Percentiles rank a stretch among this genome's conserved stretches.
Conservation (phyloP, 2,797 vertebrate species). For the Tiaroga cobitis region DNA sequence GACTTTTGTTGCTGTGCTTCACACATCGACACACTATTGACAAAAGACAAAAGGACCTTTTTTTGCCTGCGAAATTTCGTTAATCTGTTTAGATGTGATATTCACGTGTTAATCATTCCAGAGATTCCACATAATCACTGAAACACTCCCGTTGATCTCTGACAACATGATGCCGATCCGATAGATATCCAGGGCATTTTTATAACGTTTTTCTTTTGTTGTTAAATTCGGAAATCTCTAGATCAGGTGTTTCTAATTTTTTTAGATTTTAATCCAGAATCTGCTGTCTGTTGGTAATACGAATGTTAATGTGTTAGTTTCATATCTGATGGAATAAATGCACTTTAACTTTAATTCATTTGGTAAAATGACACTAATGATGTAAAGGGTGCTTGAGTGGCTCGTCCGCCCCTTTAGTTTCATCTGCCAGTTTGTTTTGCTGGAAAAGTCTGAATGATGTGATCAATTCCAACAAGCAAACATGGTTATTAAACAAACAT, state of each 20-base stretch:
- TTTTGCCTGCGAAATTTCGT: background rate
- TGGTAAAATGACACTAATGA: background rate
- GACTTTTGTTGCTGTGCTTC: background rate
- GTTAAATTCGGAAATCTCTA: background rate
- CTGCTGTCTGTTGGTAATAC: background rate
- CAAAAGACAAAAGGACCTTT: background rate
- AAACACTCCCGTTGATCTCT: background rate
- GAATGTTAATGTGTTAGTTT: constrained; percentile 3
- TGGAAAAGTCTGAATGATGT: background rate
- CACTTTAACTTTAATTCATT: constrained; percentile 8
- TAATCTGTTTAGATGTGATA: background rate
- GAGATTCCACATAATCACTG: background rate
- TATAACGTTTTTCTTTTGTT: too few relatives aligned
- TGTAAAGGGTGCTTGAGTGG: background rate
- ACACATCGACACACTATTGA: background rate
- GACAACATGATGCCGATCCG: background rate
- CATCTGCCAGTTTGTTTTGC: background rate
- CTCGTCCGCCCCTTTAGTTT: background rate
- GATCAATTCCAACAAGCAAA: background rate
- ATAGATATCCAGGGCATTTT: background rate
- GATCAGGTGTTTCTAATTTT: background rate
- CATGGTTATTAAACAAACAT: background rate
- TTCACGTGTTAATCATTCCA: background rate
- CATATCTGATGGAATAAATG: constrained; percentile 12
- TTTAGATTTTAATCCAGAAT: background rate